Evolutionary conservation across 2,888 invertebrate species (phyloP), one percentile per base, ranked within the genome.

Genomic region (Idaea biselata): DNA sequence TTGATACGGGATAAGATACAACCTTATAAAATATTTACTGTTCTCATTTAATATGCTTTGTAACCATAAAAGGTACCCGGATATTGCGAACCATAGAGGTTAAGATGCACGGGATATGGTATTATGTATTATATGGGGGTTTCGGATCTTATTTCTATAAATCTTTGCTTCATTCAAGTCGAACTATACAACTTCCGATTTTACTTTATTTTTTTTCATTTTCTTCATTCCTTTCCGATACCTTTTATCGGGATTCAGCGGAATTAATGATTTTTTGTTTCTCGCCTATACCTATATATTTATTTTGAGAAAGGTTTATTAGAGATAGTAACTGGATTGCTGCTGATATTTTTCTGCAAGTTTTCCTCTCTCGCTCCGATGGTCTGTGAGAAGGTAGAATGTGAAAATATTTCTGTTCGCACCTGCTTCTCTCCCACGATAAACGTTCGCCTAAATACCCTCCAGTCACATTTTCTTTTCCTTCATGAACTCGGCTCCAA

Each of bases 361-460:
- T 79, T 81, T 84, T 82, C 80, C 61, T 61, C 61, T 60, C 58
- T 68, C 66, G 76, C 73, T 70, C 65, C 72, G 64, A 68, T 66
- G 70, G 69, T 68, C 65, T 63, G 60, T 66, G 68, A 59, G 70
- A 65, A 63, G 59, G 56, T 63, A 44, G 44, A 44, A 67, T 68
- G 71, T 68, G 67, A 73, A 82, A 79, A 85, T 82, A 83, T 84
- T 82, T 81, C 73, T 68, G 58, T 60, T 69, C 75, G 72, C 88
- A 88, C 86, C 87, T 88, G 87, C 71, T 44, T 77, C 74, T 72
- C 80, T 85, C 85, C 65, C 86, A 84, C 81, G 80, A 73, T 79
- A 81, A 79, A 80, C 79, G 77, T 73, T 74, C 75, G 72, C 78
- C 73, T 77, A 80, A 79, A 82, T 82, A 82, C 82, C 86, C 81